Base-by-base conservation (phyloP, 1,140 invertebrate genomes). In the Diorhabda carinulata region DNA sequence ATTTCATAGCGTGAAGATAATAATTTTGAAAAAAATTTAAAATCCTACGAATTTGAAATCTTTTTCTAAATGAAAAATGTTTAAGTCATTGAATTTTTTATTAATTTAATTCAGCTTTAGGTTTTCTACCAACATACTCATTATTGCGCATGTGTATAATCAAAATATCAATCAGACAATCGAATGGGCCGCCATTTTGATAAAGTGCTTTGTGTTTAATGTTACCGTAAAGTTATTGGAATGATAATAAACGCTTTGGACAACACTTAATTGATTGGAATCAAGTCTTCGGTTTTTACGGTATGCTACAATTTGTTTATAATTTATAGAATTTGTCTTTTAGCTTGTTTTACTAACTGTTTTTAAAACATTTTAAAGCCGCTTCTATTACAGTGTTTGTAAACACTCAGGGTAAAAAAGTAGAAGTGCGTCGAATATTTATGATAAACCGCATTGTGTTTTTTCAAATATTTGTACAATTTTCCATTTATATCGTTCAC, bases 141-240 rank as follows among this genome's bases (percentile, higher is more conserved):
- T 58, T 66, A 40, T 47, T 4, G 65, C 65, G 65, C 65, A 67
- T 67, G 65, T 59, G 58, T 57, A 43, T 6, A 67, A 42, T 43
- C 9, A 43, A 67, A 67, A 60, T 60, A 67, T 67, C 65, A 67
- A 67, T 67, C 65, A 67, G 58, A 25, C 25, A 72, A 73, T 71
- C 75, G 77, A 76, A 76, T 78, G 77, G 76, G 77, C 72, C 76
- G 77, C 77, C 77, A 78, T 78, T 77, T 78, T 78, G 76, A 78
- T 77, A 69, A 72, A 72, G 67, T 74, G 74, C 70, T 75, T 72
- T 78, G 74, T 73, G 67, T 73, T 67, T 64, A 64, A 57, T 64
- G 63, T 5, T 62, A 59, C 41, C 67, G 58, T 43, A 57, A 64
- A 64, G 43, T 9, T 63, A 52, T 52, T 52, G 47, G 47, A 52